Percentiles rank a stretch among this genome's conserved stretches.
phyloP scores from a whole-genome alignment of 2,797 vertebrate species.

The Dendrocincla fuliginosa region DNA sequence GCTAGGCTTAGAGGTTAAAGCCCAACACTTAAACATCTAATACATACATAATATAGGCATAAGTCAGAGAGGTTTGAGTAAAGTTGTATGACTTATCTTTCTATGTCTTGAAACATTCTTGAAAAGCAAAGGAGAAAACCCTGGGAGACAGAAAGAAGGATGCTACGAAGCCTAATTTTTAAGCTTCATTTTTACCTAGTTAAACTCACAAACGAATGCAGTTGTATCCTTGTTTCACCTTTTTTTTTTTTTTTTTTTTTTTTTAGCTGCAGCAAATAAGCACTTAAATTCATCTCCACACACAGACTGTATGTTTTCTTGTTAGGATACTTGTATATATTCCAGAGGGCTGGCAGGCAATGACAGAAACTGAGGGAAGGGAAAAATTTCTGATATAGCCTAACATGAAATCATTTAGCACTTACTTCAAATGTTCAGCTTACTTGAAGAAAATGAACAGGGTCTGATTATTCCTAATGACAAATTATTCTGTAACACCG shows the following conservation, averaged over 20 bases:
- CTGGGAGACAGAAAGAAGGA: background rate
- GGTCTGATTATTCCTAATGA: conserved; percentile 4
- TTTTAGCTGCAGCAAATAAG: background rate
- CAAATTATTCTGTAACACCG: background rate
- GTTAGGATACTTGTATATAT: background rate
- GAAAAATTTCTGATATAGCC: background rate
- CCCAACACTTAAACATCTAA: background rate
- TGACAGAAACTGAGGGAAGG: background rate
- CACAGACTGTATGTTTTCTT: background rate
- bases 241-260: background rate
- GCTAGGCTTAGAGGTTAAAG: background rate
- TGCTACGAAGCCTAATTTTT: background rate
- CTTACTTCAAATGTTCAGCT: conserved; percentile 7
- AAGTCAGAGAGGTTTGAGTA: background rate
- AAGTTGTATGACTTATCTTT: background rate
- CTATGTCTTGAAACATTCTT: background rate
- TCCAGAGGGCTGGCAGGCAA: background rate
- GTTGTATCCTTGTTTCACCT: background rate
- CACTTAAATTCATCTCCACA: background rate
- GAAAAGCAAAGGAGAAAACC: background rate
- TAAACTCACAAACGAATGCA: background rate
- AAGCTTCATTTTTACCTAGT: background rate
- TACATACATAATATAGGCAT: accelerated
- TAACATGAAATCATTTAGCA: background rate
- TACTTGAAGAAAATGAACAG: background rate